A percentile compares a stretch with the other conserved stretches of the same genome.
Evolutionary conservation across 2,797 vertebrate species (phyloP).

Genomic region (Pterois miles): DNA sequence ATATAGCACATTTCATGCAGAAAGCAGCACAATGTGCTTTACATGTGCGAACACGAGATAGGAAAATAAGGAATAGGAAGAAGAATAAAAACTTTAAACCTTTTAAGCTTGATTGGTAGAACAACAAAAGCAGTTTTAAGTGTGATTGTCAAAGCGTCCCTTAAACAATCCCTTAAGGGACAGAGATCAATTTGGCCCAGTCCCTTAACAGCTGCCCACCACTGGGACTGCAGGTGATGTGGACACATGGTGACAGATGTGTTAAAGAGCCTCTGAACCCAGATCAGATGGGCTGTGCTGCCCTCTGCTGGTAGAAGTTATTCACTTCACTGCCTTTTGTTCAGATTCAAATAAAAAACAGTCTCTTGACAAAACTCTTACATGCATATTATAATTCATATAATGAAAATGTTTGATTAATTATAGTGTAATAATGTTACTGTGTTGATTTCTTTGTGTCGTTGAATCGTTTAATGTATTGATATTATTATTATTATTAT

Average conservation of each 20-base stretch:
- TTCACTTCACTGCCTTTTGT: background rate
- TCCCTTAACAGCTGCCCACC: conserved; percentile 20
- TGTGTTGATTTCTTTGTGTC: too few relatives aligned
- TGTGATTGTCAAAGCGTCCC: background rate
- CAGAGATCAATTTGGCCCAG: background rate
- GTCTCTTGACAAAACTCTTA: background rate
- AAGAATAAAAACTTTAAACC: background rate
- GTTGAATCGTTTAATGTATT: too few relatives aligned
- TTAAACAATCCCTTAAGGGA: background rate
- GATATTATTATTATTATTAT: too few relatives aligned
- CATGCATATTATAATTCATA: background rate
- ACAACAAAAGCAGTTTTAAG: background rate
- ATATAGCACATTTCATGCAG: too few relatives aligned
- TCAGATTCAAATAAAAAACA: background rate
- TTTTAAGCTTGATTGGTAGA: background rate
- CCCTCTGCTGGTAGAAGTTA: conserved; percentile 53
- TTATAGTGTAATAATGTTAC: background rate
- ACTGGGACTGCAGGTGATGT: background rate
- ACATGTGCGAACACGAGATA: too few relatives aligned
- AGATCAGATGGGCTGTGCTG: conserved; percentile 27
- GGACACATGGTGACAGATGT: background rate
- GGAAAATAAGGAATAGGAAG: too few relatives aligned
- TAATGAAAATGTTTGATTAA: background rate
- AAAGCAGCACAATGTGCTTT: too few relatives aligned
- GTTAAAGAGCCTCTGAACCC: background rate